These are phyloP conservation scores for Oasisia sp. DNA, from an alignment of 2,888 invertebrate species.

Conservation along the genomic window DNA sequence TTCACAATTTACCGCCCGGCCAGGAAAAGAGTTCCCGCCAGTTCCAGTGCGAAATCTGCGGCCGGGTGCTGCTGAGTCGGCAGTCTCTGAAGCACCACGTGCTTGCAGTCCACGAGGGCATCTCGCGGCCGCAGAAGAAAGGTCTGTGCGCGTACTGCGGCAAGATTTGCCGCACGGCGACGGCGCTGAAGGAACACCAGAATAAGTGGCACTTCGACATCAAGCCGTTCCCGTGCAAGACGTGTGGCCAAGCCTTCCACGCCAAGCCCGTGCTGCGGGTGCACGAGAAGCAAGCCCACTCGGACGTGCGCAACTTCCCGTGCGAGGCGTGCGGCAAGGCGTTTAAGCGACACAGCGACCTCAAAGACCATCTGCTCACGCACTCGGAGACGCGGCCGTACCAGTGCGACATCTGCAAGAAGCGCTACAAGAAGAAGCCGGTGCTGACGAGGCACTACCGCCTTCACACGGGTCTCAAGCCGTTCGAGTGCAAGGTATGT, in stretches of 20 bases:
- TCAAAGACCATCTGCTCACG: slow-evolving; percentile 24
- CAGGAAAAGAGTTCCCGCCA: not conserved
- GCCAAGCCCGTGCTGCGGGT: slow-evolving; percentile 25
- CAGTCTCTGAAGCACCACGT: slow-evolving; percentile 29
- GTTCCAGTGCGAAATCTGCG: slow-evolving; percentile 31
- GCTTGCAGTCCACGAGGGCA: slow-evolving; percentile 25
- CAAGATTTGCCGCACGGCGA: slow-evolving; percentile 28
- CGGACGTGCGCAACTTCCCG: not conserved
- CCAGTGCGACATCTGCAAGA: slow-evolving; percentile 30
- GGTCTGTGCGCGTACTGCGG: slow-evolving; percentile 31
- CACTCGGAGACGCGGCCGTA: slow-evolving; percentile 27
- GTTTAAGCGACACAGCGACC: slow-evolving; percentile 21
- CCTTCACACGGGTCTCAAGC: slow-evolving; percentile 29
- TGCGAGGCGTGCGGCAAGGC: not conserved
- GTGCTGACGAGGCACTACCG: slow-evolving; percentile 30
- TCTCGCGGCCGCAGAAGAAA: slow-evolving; percentile 14
- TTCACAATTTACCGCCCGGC: not conserved
- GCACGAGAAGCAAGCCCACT: slow-evolving; percentile 26
- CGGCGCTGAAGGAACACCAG: slow-evolving; percentile 30
- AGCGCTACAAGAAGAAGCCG: slow-evolving; percentile 31
- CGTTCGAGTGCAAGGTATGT: slow-evolving; percentile 32
- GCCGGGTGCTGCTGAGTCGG: slow-evolving; percentile 27
- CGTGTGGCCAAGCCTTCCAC: slow-evolving; percentile 27
- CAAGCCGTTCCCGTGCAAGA: slow-evolving; percentile 30
- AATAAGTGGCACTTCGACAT: slow-evolving; percentile 31